phyloP scores from a whole-genome alignment of 2,888 invertebrate genomes.

The Petrophora chlorosata region DNA sequence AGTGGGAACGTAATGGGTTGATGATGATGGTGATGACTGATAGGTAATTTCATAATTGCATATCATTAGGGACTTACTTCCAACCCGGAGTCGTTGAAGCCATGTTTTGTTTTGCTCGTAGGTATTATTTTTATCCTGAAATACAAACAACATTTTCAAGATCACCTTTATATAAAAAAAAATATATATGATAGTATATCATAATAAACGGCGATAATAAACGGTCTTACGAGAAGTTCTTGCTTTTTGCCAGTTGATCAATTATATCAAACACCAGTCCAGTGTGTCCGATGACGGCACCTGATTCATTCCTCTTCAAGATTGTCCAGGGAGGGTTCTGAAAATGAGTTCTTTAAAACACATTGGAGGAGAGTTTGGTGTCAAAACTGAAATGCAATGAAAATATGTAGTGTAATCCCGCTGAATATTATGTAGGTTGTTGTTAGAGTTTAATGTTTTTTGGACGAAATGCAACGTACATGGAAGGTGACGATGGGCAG shows the following conservation, averaged over 20 bases:
- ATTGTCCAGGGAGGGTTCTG: conserved; percentile 96
- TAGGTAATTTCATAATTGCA: no score
- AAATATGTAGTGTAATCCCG: no score
- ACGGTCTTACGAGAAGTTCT: conserved; percentile 90
- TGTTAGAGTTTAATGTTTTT: no score
- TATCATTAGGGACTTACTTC: conserved; percentile 60
- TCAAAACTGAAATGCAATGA: not conserved
- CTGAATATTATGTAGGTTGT: not conserved
- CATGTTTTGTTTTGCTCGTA: conserved; percentile 53
- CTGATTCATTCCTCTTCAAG: conserved; percentile 84
- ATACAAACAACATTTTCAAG: no score
- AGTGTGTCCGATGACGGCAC: conserved; percentile 81
- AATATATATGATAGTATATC: no score
- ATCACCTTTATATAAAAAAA: not conserved
- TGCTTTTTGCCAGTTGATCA: conserved; percentile 87
- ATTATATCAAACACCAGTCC: conserved; percentile 93
- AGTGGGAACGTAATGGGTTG: no score
- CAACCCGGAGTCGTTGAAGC: conserved; percentile 51
- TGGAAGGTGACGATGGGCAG: conserved; percentile 90
- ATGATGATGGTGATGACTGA: no score
- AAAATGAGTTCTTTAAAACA: conserved; percentile 30
- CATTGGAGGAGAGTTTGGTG: not conserved
- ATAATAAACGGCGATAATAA: not conserved
- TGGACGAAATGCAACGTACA: conserved; percentile 75
- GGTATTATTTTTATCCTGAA: conserved; percentile 68